phyloP scores from a whole-genome alignment of 2,797 vertebrate genomes.

The Heterohyrax brucei region DNA sequence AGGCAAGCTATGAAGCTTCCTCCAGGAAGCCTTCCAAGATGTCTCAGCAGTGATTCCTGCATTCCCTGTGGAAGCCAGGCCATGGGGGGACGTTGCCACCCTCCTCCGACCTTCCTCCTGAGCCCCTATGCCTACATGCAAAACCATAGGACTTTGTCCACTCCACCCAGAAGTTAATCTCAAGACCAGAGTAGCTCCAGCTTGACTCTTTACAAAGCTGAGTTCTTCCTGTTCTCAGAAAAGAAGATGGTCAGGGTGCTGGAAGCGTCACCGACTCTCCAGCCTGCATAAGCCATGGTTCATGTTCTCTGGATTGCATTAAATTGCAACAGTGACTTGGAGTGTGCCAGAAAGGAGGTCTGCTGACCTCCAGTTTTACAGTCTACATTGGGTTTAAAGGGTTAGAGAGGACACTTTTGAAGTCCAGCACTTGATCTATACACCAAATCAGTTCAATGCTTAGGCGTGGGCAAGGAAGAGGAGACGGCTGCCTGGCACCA shows the following conservation, averaged over 20 bases:
- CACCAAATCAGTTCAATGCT: neutral
- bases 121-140: neutral
- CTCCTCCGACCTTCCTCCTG: neutral
- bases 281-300: too few species aligned
- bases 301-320: neutral
- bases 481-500: neutral
- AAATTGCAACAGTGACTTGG: neutral
- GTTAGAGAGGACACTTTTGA: neutral
- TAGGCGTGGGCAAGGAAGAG: neutral
- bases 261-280: neutral
- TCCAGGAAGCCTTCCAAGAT: neutral
- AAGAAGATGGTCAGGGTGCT: neutral
- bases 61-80: neutral
- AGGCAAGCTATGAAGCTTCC: neutral
- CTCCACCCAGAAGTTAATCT: neutral
- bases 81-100: accelerated
- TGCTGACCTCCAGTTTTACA: neutral
- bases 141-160: neutral
- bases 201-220: neutral
- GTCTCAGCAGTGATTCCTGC: neutral
- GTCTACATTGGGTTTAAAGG: neutral
- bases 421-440: neutral
- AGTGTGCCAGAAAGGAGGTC: neutral
- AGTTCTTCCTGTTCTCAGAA: neutral
- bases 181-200: neutral